Evolutionary conservation across 1,140 invertebrate genomes (phyloP).

Genomic region (Drosophila subobscura): DNA sequence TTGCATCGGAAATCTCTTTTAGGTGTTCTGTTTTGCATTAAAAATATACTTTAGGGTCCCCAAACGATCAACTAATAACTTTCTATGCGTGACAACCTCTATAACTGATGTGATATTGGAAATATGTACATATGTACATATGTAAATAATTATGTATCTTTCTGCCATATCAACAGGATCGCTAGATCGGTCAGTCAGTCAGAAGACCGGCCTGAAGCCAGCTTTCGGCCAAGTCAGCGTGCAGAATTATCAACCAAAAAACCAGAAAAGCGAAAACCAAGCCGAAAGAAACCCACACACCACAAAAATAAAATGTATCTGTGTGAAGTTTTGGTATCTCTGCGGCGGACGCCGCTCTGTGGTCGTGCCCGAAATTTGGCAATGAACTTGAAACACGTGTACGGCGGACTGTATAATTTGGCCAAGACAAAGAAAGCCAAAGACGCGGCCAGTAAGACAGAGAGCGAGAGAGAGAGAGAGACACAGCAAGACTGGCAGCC

Average conservation of each 20-base stretch:
- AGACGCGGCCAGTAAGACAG: slow-evolving; percentile 9
- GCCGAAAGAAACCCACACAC: slow-evolving; percentile 30
- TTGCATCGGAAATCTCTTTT: neutral
- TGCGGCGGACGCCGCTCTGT: slow-evolving; percentile 4
- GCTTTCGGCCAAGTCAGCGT: slow-evolving; percentile 39
- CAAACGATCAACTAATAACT: slow-evolving; percentile 17
- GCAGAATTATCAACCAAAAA: slow-evolving; percentile 32
- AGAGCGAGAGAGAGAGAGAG: slow-evolving; percentile 6
- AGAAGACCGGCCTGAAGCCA: slow-evolving; percentile 19
- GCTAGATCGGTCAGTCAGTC: slow-evolving; percentile 57
- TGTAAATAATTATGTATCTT: slow-evolving; percentile 26
- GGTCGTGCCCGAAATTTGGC: slow-evolving; percentile 60
- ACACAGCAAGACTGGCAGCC: neutral
- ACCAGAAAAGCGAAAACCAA: slow-evolving; percentile 63
- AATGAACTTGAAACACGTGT: slow-evolving; percentile 80
- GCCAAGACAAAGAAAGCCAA: slow-evolving; percentile 54
- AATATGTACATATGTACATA: slow-evolving; percentile 8
- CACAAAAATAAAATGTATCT: slow-evolving; percentile 23
- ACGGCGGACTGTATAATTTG: slow-evolving; percentile 71
- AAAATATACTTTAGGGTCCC: no score
- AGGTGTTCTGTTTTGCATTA: no score
- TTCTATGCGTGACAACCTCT: slow-evolving; percentile 23
- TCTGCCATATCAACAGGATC: slow-evolving; percentile 49
- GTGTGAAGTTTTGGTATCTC: slow-evolving; percentile 8
- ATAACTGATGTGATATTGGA: slow-evolving; percentile 23